A percentile compares a stretch with the other conserved stretches of the same genome.
Evolutionary conservation across 53 echinoderm and acorn worm genomes (phyloP).

Genomic region (Patiria pectinifera): DNA sequence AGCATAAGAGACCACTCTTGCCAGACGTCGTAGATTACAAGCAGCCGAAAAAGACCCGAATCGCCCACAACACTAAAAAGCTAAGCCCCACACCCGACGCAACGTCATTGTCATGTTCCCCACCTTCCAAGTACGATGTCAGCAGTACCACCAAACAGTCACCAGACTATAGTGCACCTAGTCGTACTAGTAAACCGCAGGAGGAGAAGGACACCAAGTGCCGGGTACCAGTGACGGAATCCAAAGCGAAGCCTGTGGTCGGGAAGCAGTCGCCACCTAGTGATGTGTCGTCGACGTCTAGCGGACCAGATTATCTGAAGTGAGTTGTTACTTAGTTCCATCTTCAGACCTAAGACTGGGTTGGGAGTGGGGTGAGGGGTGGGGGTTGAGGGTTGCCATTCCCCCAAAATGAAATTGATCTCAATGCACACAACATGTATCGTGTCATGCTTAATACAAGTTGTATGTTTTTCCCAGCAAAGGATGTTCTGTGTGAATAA

Average conservation of each 20-base stretch:
- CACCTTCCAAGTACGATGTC: slow-evolving; percentile 66
- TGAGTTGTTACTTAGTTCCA: slow-evolving; percentile 8
- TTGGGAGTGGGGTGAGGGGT: no score
- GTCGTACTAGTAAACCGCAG: slow-evolving; percentile 22
- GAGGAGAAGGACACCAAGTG: slow-evolving; percentile 29
- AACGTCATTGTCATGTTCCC: slow-evolving; percentile 75
- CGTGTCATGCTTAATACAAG: no score
- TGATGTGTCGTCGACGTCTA: slow-evolving; percentile 79
- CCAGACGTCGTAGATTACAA: slow-evolving; percentile 86
- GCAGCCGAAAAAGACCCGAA: slow-evolving; percentile 82
- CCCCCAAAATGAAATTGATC: no score
- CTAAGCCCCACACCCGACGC: slow-evolving; percentile 64
- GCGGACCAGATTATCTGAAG: slow-evolving; percentile 77
- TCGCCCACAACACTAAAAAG: slow-evolving; percentile 83
- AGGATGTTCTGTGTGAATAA: no score
- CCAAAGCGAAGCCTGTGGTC: slow-evolving; percentile 1
- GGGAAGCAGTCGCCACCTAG: slow-evolving; percentile 76
- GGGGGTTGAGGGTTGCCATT: no score
- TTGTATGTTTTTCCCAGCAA: no score
- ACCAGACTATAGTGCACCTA: slow-evolving; percentile 76
- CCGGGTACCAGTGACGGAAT: background rate
- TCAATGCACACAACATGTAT: no score
- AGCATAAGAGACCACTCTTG: slow-evolving; percentile 90
- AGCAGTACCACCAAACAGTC: slow-evolving; percentile 86
- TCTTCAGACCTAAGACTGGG: no score